Percentiles rank a stretch among this genome's conserved stretches.
Conservation (phyloP, 2,888 invertebrate species). For the Laothoe populi region DNA sequence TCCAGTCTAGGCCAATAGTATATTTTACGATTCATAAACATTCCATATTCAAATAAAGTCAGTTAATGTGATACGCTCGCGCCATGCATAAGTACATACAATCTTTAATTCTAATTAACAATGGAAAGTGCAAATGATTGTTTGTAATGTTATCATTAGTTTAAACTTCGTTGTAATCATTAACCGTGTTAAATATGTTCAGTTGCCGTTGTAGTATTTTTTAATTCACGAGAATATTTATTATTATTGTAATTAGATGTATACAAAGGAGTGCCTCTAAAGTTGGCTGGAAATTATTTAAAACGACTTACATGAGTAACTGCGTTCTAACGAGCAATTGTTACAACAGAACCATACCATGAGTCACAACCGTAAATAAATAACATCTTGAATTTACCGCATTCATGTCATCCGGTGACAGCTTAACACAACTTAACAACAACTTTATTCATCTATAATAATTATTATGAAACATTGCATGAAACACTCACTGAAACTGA, state of each 20-base stretch:
- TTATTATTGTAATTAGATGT: no score
- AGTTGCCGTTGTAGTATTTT: not conserved
- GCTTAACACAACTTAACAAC: slow-evolving; percentile 33
- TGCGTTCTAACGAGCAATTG: slow-evolving; percentile 46
- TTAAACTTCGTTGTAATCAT: not conserved
- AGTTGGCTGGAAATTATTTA: slow-evolving; percentile 1
- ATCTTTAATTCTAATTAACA: not conserved
- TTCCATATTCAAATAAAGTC: not conserved
- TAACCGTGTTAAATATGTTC: no score
- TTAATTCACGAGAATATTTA: not conserved
- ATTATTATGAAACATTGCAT: not conserved
- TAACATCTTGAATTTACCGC: slow-evolving; percentile 62
- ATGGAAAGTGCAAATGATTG: not conserved
- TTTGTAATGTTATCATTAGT: not conserved
- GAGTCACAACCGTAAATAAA: slow-evolving; percentile 53
- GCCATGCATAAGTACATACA: not conserved
- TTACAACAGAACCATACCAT: slow-evolving; percentile 42
- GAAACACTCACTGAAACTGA: slow-evolving; percentile 22
- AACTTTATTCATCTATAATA: slow-evolving; percentile 24
- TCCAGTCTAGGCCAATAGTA: not conserved
- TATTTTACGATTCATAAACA: not conserved
- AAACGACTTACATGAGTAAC: slow-evolving; percentile 23
- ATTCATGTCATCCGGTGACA: slow-evolving; percentile 45
- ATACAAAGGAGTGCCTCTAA: not conserved
- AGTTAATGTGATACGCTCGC: not conserved